phyloP scores from a whole-genome alignment of 2,113 vertebrate genomes.

The Dolichallabes microphthalmus region DNA sequence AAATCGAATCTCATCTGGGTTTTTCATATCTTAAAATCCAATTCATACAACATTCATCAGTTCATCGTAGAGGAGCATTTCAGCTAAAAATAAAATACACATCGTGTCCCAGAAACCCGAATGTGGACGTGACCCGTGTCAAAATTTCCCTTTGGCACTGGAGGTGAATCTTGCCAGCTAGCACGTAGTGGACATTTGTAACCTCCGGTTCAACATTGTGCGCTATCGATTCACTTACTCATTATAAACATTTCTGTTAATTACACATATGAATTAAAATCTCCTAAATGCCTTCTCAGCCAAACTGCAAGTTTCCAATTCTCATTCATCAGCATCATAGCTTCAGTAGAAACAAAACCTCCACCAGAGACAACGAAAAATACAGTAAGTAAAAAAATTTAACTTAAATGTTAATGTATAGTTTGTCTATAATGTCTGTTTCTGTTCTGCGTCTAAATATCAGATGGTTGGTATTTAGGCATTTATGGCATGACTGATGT shows the following conservation, averaged over 20 bases:
- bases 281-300: neutral
- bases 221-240: neutral
- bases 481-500: neutral
- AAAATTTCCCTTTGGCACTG: neutral
- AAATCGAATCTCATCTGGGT: too few relatives aligned
- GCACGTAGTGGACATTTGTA: neutral
- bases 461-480: neutral
- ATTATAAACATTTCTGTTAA: neutral
- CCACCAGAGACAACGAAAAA: too few relatives aligned
- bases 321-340: neutral
- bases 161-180: neutral
- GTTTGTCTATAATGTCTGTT: too few relatives aligned
- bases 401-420: too few relatives aligned
- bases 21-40: neutral
- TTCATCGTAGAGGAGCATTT: neutral
- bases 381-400: too few relatives aligned
- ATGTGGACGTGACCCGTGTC: neutral
- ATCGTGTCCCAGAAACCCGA: neutral
- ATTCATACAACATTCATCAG: neutral
- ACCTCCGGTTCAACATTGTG: neutral
- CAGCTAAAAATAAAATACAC: neutral
- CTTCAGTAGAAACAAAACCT: too few relatives aligned
- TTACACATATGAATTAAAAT: neutral
- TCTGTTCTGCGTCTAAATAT: too few relatives aligned
- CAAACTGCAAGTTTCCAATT: neutral